Conservation (phyloP, 2,113 vertebrate genomes). For the Hippocampus guttulatus region DNA sequence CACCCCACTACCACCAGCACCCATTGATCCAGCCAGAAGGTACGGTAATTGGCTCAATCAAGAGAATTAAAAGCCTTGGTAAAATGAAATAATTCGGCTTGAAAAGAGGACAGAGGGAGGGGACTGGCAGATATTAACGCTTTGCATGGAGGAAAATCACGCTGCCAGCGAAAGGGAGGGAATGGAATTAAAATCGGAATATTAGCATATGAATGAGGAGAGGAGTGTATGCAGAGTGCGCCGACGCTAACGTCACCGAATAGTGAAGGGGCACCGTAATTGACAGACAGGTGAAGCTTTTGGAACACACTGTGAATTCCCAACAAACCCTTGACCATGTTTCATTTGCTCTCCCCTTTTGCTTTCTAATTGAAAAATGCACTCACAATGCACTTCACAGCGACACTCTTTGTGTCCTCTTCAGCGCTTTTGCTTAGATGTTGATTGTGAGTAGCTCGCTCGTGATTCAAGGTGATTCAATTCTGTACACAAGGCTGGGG, state of each 20-base stretch:
- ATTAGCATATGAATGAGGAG: conserved; percentile 49
- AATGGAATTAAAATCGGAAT: conserved; percentile 38
- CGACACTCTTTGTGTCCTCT: not conserved
- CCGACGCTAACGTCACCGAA: conserved; percentile 13
- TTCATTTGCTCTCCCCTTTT: conserved; percentile 12
- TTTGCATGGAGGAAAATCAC: conserved; percentile 35
- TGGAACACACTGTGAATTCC: conserved; percentile 27
- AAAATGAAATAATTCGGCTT: conserved; percentile 67
- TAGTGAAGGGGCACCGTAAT: conserved; percentile 6
- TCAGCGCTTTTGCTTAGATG: not conserved
- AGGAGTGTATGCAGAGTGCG: conserved; percentile 14
- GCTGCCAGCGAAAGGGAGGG: conserved; percentile 27
- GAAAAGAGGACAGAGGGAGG: conserved; percentile 48
- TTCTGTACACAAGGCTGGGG: not conserved
- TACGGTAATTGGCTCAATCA: conserved; percentile 74
- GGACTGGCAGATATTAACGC: conserved; percentile 45
- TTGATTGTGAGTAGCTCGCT: not conserved
- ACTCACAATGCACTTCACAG: conserved; percentile 13
- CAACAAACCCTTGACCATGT: conserved; percentile 16
- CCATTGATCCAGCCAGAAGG: conserved; percentile 66
- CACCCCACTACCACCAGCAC: not conserved
- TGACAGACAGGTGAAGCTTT: conserved; percentile 9
- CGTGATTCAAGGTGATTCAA: not conserved
- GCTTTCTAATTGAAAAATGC: conserved; percentile 15
- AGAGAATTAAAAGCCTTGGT: conserved; percentile 67